phyloP scores from a whole-genome alignment of 1,140 invertebrate genomes.

The Lepidurus apus region DNA sequence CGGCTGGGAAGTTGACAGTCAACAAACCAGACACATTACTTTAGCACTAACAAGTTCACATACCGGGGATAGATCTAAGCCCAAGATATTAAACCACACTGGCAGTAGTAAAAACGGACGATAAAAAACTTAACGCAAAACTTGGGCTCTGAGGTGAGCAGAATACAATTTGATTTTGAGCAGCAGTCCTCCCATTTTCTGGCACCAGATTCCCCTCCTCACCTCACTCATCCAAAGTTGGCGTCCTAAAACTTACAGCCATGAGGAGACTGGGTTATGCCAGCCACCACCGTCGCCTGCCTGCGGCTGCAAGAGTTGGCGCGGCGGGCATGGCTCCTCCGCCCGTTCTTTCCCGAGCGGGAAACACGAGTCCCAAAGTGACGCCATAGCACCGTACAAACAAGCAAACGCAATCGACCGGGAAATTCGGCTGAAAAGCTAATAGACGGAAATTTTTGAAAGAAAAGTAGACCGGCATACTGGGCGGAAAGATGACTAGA shows the following conservation, averaged over 20 bases:
- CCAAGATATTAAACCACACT: neutral
- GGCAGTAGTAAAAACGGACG: neutral
- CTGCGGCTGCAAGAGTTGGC: slow-evolving; percentile 16
- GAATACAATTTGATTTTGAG: neutral
- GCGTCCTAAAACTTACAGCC: neutral
- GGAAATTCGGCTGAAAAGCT: neutral
- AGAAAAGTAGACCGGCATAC: neutral
- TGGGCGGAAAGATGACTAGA: neutral
- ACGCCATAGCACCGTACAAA: neutral
- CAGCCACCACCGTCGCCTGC: slow-evolving; percentile 6
- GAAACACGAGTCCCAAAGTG: neutral
- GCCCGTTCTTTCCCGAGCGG: neutral
- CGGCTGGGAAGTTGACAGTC: no score
- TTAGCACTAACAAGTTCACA: no score
- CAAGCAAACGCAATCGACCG: neutral
- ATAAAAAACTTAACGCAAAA: neutral
- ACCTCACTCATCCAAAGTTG: slow-evolving; percentile 2
- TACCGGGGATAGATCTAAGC: no score
- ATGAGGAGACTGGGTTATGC: slow-evolving; percentile 18
- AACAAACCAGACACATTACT: no score
- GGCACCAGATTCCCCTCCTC: neutral
- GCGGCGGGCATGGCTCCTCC: slow-evolving; percentile 1
- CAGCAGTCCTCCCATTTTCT: neutral
- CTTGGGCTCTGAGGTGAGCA: neutral
- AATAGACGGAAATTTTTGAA: neutral